These are phyloP conservation scores for Macaria notata DNA, from an alignment of 2,888 invertebrate genomes.

Conservation along the genomic window DNA sequence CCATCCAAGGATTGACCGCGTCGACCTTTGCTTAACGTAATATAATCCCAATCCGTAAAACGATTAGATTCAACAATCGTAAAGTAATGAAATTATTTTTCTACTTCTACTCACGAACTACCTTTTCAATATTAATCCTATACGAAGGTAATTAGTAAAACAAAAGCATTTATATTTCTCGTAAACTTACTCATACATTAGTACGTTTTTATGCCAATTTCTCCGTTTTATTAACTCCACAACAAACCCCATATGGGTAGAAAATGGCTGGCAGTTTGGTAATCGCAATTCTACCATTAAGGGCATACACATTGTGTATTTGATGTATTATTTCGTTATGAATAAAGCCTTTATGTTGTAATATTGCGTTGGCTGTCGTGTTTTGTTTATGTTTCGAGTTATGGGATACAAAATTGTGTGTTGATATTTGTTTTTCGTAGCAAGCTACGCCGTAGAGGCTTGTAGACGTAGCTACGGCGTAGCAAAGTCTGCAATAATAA, in stretches of 20 bases:
- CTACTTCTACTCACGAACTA: no score
- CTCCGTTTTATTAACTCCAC: neutral
- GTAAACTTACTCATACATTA: neutral
- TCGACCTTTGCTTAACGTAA: no score
- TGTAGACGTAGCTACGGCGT: conserved; percentile 2
- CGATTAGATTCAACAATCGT: no score
- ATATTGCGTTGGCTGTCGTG: conserved; percentile 18
- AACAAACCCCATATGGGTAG: conserved; percentile 27
- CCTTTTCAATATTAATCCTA: no score
- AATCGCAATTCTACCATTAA: conserved; percentile 38
- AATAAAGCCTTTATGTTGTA: conserved; percentile 22
- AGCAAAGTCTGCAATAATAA: neutral
- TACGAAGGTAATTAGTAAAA: no score
- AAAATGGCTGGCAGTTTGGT: conserved; percentile 39
- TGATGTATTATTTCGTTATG: conserved; percentile 30
- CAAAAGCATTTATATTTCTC: no score
- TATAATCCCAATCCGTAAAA: no score
- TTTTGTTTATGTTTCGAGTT: conserved; percentile 16
- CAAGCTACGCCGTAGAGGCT: conserved; percentile 1
- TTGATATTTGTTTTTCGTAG: conserved; percentile 8
- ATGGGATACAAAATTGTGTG: neutral
- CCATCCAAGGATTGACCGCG: no score
- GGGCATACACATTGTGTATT: conserved; percentile 22
- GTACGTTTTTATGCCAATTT: neutral
- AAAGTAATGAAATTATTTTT: no score